These are phyloP conservation scores for Grallaria varia DNA, from an alignment of 2,113 vertebrate genomes.

Conservation along the genomic window DNA sequence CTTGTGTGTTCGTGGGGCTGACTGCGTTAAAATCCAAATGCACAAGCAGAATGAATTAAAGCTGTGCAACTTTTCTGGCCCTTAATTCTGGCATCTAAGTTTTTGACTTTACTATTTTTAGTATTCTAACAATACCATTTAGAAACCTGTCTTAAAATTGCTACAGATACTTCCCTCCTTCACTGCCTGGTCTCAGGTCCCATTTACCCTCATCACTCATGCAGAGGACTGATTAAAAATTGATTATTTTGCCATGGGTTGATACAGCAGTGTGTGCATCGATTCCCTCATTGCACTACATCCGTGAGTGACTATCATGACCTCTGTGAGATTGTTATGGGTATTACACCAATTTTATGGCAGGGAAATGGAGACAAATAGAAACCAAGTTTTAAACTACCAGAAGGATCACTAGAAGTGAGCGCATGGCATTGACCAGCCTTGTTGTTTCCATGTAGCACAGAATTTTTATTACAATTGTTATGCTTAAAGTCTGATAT, in stretches of 20 bases:
- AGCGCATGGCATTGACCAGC: neutral
- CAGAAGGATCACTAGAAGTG: neutral
- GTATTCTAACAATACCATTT: neutral
- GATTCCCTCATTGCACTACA: neutral
- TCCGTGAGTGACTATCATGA: neutral
- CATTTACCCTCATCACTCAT: neutral
- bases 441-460: neutral
- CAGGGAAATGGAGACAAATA: neutral
- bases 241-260: neutral
- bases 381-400: neutral
- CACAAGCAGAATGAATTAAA: neutral
- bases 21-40: neutral
- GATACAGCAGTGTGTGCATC: neutral
- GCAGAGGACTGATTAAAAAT: neutral
- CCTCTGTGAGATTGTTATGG: neutral
- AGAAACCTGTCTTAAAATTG: neutral
- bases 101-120: neutral
- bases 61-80: neutral
- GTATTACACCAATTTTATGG: neutral
- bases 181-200: neutral
- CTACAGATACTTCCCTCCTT: neutral
- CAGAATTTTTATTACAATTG: neutral
- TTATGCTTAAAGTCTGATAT: neutral
- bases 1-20: neutral
- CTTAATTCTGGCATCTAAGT: neutral